Evolutionary conservation across 1,140 invertebrate species (phyloP).

Genomic region (Trachymyrmex cornetzi): DNA sequence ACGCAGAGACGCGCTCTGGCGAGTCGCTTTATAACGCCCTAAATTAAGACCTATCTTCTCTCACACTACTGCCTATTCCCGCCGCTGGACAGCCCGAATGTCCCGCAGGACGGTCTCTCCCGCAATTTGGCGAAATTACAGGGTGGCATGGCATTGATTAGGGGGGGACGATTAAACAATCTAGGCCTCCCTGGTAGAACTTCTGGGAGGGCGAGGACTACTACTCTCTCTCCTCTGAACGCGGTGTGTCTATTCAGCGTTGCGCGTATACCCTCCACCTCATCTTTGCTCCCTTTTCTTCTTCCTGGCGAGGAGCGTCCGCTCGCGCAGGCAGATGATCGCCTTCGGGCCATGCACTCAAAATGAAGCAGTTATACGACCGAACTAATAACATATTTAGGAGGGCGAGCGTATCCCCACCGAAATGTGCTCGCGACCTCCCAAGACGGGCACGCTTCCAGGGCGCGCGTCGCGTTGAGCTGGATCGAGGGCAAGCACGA

Average conservation of each 20-base stretch:
- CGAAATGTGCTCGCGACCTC: slow-evolving; percentile 81
- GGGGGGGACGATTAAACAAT: slow-evolving; percentile 82
- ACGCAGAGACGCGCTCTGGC: not conserved
- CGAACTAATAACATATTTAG: slow-evolving; percentile 86
- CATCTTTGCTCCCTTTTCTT: slow-evolving; percentile 53
- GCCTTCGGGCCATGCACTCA: slow-evolving; percentile 81
- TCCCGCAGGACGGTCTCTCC: slow-evolving; percentile 75
- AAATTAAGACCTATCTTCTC: slow-evolving; percentile 81
- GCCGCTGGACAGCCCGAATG: slow-evolving; percentile 68
- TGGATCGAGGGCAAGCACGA: slow-evolving; percentile 40
- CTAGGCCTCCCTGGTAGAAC: slow-evolving; percentile 84
- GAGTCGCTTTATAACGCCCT: slow-evolving; percentile 64
- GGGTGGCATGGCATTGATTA: slow-evolving; percentile 83
- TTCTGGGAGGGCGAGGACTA: slow-evolving; percentile 83
- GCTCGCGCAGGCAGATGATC: slow-evolving; percentile 81
- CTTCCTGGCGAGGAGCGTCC: slow-evolving; percentile 45
- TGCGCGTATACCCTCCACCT: slow-evolving; percentile 50
- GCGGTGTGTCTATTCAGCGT: slow-evolving; percentile 43
- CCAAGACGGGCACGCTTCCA: slow-evolving; percentile 84
- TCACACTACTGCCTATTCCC: slow-evolving; percentile 66
- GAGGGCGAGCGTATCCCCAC: slow-evolving; percentile 77
- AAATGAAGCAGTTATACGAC: slow-evolving; percentile 86
- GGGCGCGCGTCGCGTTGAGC: slow-evolving; percentile 32
- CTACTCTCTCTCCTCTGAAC: slow-evolving; percentile 62
- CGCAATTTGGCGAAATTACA: slow-evolving; percentile 84